These are phyloP conservation scores for Eurosta solidaginis DNA, from an alignment of 1,140 invertebrate genomes.

Conservation along the genomic window DNA sequence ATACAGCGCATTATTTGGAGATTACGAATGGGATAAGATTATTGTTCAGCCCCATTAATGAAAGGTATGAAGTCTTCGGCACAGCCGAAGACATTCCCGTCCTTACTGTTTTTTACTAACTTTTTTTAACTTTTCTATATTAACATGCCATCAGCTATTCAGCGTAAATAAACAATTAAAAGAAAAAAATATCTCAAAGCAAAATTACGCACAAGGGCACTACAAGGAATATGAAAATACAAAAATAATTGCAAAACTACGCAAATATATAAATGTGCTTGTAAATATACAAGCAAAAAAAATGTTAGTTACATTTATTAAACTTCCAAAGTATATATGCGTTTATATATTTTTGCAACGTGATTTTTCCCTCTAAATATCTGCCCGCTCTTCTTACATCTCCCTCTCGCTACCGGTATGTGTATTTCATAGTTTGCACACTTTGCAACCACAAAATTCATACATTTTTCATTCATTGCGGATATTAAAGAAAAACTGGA, in stretches of 20 bases:
- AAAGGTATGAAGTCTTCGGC: no score
- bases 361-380: no score
- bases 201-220: background rate
- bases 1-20: no score
- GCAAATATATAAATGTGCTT: no score
- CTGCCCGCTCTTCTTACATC: no score
- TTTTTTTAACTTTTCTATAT: background rate
- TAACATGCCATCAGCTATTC: background rate
- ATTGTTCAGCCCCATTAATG: no score
- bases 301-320: no score
- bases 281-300: no score
- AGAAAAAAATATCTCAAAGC: background rate
- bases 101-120: background rate
- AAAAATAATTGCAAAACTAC: background rate
- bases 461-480: conserved; percentile 13
- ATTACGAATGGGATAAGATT: no score
- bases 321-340: no score
- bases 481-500: background rate
- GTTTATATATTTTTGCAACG: no score
- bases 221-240: background rate
- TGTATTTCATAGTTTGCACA: background rate
- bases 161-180: conserved; percentile 5
- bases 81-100: no score
- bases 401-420: background rate
- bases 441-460: conserved; percentile 25